Conservation (phyloP, 2,113 vertebrate genomes). For the Cinclus cinclus region DNA sequence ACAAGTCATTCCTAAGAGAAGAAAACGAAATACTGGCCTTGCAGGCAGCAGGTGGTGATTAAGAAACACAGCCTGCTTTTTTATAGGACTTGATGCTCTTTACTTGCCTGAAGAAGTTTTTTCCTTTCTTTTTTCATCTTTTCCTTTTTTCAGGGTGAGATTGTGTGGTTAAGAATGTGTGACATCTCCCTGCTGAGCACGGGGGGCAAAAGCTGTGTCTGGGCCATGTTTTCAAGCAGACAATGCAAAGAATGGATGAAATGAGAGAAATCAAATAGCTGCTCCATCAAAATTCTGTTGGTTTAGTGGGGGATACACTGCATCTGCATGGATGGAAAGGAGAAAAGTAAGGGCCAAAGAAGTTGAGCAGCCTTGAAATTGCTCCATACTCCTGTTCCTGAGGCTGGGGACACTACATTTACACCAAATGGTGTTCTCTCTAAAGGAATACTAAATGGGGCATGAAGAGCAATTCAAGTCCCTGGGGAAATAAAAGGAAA, state of each 20-base stretch:
- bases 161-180: neutral
- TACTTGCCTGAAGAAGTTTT: neutral
- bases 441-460: constrained; percentile 22
- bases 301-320: neutral
- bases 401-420: neutral
- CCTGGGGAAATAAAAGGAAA: constrained; percentile 37
- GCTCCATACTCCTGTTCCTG: neutral
- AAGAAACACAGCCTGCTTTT: neutral
- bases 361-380: neutral
- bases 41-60: neutral
- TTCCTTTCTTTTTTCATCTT: rapidly evolving
- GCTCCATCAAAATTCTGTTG: neutral
- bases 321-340: neutral
- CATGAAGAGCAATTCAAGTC: constrained; percentile 23
- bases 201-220: neutral
- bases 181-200: neutral
- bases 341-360: neutral
- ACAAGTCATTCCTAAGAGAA: neutral
- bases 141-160: neutral
- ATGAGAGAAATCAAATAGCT: neutral
- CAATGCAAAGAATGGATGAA: neutral
- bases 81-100: neutral
- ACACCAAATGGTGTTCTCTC: neutral
- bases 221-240: neutral
- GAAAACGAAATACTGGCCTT: neutral